Evolutionary conservation across 2,888 invertebrate species (phyloP).

Genomic region (Lingula anatina): DNA sequence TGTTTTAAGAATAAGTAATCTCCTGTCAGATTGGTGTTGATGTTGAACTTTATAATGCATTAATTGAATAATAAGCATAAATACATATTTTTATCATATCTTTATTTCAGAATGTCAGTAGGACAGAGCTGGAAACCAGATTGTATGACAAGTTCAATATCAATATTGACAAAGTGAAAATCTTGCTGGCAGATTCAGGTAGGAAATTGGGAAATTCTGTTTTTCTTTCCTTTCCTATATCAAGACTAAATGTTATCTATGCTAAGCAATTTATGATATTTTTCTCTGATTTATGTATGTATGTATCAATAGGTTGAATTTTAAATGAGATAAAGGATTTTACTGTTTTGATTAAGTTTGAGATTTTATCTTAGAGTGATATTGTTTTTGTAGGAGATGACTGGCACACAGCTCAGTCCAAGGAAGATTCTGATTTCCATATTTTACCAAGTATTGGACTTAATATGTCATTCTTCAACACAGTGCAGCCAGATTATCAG

Average conservation of each 20-base stretch:
- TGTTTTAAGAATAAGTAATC: too few relatives aligned
- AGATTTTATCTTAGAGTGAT: constrained; percentile 10
- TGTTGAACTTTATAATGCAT: too few relatives aligned
- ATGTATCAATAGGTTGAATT: too few relatives aligned
- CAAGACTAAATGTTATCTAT: too few relatives aligned
- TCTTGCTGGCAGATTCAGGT: constrained; percentile 61
- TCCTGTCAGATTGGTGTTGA: too few relatives aligned
- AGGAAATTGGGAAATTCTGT: too few relatives aligned
- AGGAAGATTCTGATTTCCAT: constrained; percentile 70
- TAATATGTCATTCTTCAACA: constrained; percentile 67
- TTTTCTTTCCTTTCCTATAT: background rate
- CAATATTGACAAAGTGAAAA: constrained; percentile 66
- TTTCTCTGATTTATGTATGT: too few relatives aligned
- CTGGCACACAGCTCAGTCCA: constrained; percentile 69
- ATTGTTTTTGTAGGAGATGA: constrained; percentile 62
- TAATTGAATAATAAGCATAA: too few relatives aligned
- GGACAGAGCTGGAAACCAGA: constrained; percentile 76
- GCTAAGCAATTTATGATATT: too few relatives aligned
- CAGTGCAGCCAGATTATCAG: constrained; percentile 68
- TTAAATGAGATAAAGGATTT: too few relatives aligned
- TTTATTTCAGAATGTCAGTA: constrained; percentile 62
- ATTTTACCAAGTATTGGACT: constrained; percentile 66
- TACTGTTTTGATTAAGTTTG: background rate
- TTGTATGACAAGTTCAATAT: constrained; percentile 72
- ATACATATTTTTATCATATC: too few relatives aligned